These are phyloP conservation scores for Hirudo medicinalis DNA, from an alignment of 1,140 invertebrate genomes.

Conservation along the genomic window DNA sequence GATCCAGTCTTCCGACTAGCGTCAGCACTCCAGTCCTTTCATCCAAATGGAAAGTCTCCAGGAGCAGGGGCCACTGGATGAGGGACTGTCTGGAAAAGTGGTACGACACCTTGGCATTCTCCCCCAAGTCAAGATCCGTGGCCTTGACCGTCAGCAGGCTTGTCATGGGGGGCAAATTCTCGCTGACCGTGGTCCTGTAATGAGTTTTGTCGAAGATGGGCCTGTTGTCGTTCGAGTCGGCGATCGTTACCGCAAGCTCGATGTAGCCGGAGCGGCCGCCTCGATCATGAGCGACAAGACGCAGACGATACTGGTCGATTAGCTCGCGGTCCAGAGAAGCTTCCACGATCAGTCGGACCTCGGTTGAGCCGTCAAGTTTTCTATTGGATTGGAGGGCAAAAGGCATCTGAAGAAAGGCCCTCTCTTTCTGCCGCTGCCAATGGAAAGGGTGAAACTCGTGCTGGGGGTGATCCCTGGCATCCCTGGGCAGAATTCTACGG, in stretches of 20 bases:
- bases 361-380: slow-evolving; percentile 7
- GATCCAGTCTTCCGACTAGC: neutral
- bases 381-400: neutral
- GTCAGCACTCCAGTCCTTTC: neutral
- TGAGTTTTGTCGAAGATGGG: neutral
- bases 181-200: neutral
- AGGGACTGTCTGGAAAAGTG: neutral
- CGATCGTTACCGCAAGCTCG: neutral
- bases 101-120: slow-evolving; percentile 6
- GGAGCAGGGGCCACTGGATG: neutral
- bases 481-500: neutral
- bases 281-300: neutral
- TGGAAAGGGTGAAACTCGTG: neutral
- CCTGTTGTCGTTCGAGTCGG: slow-evolving; percentile 12
- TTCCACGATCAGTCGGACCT: neutral
- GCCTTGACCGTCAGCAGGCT: neutral
- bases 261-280: neutral
- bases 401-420: neutral
- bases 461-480: neutral
- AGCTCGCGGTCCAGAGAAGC: neutral
- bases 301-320: neutral
- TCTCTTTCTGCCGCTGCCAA: neutral
- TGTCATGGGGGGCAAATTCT: neutral
- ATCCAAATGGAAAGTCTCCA: neutral
- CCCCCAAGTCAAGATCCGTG: neutral